These are phyloP conservation scores for Brevimyrus niger DNA, from an alignment of 2,113 vertebrate genomes.

Conservation along the genomic window DNA sequence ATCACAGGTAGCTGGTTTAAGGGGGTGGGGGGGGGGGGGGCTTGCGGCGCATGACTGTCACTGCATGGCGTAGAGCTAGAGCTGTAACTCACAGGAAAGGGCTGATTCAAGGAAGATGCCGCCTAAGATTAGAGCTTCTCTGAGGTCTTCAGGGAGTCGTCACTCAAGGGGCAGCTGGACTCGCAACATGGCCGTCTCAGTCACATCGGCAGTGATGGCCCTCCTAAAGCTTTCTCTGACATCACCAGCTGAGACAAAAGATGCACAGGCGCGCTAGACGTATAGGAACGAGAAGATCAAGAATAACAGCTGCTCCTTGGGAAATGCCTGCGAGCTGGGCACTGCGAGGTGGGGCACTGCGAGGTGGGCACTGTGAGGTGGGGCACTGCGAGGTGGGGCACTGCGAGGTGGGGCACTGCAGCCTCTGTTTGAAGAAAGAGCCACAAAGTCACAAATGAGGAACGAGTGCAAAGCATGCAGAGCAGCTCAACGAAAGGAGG, in stretches of 20 bases:
- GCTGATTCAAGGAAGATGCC: neutral
- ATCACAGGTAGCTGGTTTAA: neutral
- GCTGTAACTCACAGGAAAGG: constrained; percentile 3
- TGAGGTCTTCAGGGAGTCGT: neutral
- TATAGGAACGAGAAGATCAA: neutral
- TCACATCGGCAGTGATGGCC: neutral
- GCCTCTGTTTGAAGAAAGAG: neutral
- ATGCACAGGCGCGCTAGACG: neutral
- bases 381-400: too few species aligned
- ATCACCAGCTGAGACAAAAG: neutral
- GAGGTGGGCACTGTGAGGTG: neutral
- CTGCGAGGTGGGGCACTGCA: neutral
- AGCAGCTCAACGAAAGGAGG: neutral
- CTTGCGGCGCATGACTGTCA: neutral
- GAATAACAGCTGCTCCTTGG: neutral
- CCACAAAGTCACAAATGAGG: neutral
- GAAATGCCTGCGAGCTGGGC: neutral
- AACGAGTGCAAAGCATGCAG: neutral
- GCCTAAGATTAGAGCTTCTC: neutral
- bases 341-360: neutral
- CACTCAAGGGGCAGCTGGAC: neutral
- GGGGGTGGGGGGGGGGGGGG: neutral
- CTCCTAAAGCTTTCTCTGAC: neutral
- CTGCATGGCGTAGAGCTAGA: neutral
- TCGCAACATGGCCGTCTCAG: neutral